These are phyloP conservation scores for Furnarius figulus DNA, from an alignment of 2,113 vertebrate species.

Conservation along the genomic window DNA sequence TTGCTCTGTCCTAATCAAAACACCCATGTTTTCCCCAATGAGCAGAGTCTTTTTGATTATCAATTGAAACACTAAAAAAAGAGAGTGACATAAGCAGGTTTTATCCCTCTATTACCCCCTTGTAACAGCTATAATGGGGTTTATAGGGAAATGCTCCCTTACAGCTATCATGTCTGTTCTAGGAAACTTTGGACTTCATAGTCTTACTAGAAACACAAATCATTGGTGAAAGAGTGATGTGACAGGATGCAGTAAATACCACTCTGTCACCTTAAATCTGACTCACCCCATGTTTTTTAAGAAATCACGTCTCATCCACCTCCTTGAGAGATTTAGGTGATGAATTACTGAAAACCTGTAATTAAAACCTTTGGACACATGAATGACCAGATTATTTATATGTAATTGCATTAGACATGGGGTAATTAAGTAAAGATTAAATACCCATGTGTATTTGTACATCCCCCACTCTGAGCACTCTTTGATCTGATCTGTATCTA, in stretches of 20 bases:
- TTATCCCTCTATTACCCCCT: background rate
- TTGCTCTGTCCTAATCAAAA: background rate
- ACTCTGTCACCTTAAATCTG: background rate
- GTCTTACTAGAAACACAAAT: background rate
- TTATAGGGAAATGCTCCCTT: background rate
- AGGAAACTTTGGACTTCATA: background rate
- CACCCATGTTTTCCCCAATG: background rate
- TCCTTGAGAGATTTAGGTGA: background rate
- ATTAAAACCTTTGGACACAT: background rate
- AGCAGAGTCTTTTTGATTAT: background rate
- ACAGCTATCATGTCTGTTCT: background rate
- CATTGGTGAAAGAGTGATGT: no score
- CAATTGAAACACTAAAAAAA: background rate
- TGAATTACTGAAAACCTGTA: background rate
- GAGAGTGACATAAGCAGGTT: background rate
- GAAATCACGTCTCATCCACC: background rate
- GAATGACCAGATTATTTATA: background rate
- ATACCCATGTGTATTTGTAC: background rate
- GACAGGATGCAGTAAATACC: background rate
- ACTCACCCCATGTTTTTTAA: background rate
- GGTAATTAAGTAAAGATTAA: background rate
- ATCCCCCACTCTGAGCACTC: background rate
- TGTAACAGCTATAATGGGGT: background rate
- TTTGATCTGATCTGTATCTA: background rate
- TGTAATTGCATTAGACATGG: background rate